Evolutionary conservation across 2,113 vertebrate species (phyloP).

Genomic region (Tenrec ecaudatus): DNA sequence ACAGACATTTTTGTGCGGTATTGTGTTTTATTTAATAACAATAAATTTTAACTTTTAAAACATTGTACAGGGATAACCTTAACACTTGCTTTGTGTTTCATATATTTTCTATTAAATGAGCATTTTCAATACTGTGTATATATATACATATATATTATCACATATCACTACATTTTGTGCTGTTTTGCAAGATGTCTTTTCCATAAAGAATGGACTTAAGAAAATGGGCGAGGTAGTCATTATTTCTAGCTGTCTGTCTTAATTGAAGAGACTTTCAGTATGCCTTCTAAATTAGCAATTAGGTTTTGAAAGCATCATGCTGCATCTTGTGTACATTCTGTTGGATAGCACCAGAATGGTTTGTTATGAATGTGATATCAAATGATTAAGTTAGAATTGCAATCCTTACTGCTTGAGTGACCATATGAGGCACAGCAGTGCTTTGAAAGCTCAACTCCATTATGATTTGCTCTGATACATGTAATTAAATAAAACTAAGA

Average conservation of each 20-base stretch:
- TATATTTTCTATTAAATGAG: neutral
- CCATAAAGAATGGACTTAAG: neutral
- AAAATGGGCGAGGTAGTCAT: conserved; percentile 1
- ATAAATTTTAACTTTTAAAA: neutral
- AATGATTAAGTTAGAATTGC: conserved; percentile 19
- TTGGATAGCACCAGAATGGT: neutral
- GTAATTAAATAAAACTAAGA: conserved; percentile 49
- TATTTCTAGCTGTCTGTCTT: conserved; percentile 8
- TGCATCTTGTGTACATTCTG: neutral
- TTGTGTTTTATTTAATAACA: conserved; percentile 58
- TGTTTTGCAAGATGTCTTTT: neutral
- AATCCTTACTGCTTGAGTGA: conserved; percentile 16
- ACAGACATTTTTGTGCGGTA: conserved; percentile 72
- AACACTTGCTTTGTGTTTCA: conserved; percentile 21
- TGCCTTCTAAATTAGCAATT: conserved; percentile 29
- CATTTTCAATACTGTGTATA: neutral
- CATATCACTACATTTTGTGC: neutral
- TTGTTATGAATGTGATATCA: conserved; percentile 37
- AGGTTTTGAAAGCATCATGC: neutral
- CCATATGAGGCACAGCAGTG: conserved; percentile 57
- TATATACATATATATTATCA: neutral
- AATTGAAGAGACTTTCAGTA: neutral
- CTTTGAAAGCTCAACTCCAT: conserved; percentile 54
- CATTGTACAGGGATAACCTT: conserved; percentile 70
- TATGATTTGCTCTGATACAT: conserved; percentile 52